phyloP scores from a whole-genome alignment of 2,113 vertebrate species.

The Catharus fuscescens region DNA sequence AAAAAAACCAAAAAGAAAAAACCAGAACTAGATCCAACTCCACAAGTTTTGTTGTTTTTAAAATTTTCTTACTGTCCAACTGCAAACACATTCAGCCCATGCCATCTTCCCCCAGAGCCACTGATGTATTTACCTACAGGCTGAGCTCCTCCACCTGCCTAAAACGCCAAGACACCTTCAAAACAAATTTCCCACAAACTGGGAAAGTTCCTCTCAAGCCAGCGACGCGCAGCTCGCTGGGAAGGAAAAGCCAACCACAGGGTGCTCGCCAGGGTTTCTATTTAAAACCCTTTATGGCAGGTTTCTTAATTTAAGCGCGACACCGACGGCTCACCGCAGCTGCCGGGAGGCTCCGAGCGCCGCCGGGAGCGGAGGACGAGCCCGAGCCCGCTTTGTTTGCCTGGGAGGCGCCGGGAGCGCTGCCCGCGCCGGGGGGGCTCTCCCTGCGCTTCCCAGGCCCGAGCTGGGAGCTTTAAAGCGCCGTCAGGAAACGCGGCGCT shows the following conservation, averaged over 20 bases:
- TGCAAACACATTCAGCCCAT: background rate
- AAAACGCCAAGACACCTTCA: background rate
- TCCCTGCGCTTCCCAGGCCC: background rate
- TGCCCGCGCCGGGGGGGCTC: background rate
- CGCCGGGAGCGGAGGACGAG: background rate
- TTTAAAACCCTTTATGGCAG: constrained; percentile 34
- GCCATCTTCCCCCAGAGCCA: background rate
- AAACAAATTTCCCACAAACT: background rate
- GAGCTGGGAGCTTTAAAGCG: background rate
- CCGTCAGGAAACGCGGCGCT: background rate
- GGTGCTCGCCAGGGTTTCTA: background rate
- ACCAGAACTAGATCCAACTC: background rate
- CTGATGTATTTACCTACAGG: background rate
- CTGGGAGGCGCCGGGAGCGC: background rate
- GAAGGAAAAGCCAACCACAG: constrained; percentile 37
- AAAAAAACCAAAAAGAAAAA: background rate
- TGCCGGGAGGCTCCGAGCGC: background rate
- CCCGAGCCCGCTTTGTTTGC: background rate
- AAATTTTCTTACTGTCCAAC: background rate
- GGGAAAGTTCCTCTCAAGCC: background rate
- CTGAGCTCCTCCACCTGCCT: background rate
- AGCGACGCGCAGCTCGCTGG: background rate
- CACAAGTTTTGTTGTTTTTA: background rate
- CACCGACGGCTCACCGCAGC: background rate
- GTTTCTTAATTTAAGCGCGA: constrained; percentile 7